A percentile compares a stretch with the other conserved stretches of the same genome.
Conservation (phyloP, 2,113 vertebrate species). For the Pionites leucogaster region DNA sequence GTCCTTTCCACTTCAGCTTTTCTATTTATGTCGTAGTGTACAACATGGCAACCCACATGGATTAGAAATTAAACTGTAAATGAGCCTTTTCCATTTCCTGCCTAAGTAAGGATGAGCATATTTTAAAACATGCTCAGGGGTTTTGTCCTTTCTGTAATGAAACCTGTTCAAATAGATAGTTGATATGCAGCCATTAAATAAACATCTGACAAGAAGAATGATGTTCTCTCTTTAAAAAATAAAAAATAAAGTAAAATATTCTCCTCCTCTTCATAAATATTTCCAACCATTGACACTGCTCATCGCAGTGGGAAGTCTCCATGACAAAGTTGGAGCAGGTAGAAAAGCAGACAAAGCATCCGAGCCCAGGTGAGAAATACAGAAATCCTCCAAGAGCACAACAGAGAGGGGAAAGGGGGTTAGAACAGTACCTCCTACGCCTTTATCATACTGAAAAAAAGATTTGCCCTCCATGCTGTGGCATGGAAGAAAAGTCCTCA, state of each 20-base stretch:
- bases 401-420: neutral
- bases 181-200: constrained; percentile 53
- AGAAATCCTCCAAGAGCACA: neutral
- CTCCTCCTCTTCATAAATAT: neutral
- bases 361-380: neutral
- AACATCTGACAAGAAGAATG: constrained; percentile 18
- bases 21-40: constrained; percentile 49
- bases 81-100: constrained; percentile 39
- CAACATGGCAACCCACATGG: constrained; percentile 52
- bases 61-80: constrained; percentile 72
- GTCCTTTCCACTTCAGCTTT: constrained; percentile 41
- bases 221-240: neutral
- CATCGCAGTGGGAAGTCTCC: neutral
- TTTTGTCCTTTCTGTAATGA: constrained; percentile 62
- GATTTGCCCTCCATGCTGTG: fast-evolving
- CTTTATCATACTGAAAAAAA: neutral
- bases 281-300: neutral
- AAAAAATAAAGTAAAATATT: neutral
- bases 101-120: constrained; percentile 60
- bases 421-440: neutral
- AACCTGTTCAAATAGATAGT: constrained; percentile 67
- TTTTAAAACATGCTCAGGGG: constrained; percentile 33
- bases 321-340: neutral
- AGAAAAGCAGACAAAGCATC: neutral
- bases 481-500: fast-evolving